phyloP scores from a whole-genome alignment of 2,797 vertebrate species.

The Gambusia yucatana region DNA sequence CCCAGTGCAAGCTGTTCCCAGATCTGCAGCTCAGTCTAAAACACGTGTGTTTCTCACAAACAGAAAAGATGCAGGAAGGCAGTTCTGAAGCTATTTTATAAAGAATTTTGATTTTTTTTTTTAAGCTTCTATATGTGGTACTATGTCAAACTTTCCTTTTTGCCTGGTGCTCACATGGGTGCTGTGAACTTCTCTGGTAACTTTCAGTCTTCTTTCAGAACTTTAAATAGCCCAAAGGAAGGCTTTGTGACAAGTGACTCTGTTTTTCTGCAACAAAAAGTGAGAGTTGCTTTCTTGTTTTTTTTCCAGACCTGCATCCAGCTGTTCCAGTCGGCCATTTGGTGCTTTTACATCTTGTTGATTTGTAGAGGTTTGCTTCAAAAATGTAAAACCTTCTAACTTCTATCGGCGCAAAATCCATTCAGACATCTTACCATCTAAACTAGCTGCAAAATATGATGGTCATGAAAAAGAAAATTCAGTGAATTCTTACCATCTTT shows the following conservation, averaged over 20 bases:
- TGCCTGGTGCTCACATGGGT: background rate
- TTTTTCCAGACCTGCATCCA: background rate
- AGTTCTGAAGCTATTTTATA: background rate
- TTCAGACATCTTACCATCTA: background rate
- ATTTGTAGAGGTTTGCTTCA: background rate
- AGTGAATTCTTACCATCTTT: background rate
- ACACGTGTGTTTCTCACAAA: background rate
- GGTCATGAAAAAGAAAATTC: background rate
- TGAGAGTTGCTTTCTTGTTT: background rate
- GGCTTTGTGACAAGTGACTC: background rate
- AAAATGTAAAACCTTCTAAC: background rate
- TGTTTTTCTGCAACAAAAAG: background rate
- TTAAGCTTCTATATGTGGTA: background rate
- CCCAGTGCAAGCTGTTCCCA: slow-evolving; percentile 10
- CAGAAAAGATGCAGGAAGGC: background rate
- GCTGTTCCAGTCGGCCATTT: background rate
- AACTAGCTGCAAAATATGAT: background rate
- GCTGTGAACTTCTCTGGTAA: background rate
- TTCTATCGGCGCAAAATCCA: background rate
- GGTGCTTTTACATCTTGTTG: slow-evolving; percentile 3
- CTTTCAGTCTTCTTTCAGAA: background rate
- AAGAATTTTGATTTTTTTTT: background rate
- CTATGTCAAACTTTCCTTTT: background rate
- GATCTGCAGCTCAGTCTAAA: slow-evolving; percentile 4
- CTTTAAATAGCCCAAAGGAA: background rate